A percentile compares a stretch with the other conserved stretches of the same genome.
phyloP scores from a whole-genome alignment of 2,797 vertebrate species.

The Pseudomugil gertrudae region DNA sequence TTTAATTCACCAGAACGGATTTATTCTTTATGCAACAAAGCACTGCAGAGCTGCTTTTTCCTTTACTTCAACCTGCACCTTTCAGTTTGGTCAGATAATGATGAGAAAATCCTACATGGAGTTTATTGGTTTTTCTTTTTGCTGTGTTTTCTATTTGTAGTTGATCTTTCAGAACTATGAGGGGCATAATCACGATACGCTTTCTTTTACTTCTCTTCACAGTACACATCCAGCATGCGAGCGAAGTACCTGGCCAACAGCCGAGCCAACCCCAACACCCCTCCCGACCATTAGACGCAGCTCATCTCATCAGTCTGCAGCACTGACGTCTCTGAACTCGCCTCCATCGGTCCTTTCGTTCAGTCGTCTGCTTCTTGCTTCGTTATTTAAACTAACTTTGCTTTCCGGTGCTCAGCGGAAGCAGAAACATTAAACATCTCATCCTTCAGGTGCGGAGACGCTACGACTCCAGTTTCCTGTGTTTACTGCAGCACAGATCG shows the following conservation, averaged over 20 bases:
- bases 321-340: conserved; percentile 30
- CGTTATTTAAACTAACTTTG: conserved; percentile 46
- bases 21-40: not conserved
- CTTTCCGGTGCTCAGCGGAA: conserved; percentile 38
- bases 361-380: conserved; percentile 41
- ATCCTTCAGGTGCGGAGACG: conserved; percentile 3
- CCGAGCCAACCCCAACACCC: conserved; percentile 86
- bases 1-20: conserved; percentile 11
- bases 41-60: not conserved
- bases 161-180: not conserved
- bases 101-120: conserved; percentile 36
- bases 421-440: conserved; percentile 22
- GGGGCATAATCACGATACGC: not conserved
- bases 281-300: conserved; percentile 79
- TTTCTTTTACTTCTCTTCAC: conserved; percentile 59
- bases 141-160: not conserved
- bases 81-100: not conserved
- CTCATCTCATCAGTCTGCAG: conserved; percentile 27
- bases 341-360: conserved; percentile 9
- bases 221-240: conserved; percentile 99
- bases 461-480: not conserved
- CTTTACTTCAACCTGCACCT: not conserved
- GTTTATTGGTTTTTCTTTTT: not conserved
- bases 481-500: conserved; percentile 18
- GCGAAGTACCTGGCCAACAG: conserved; percentile 98